These are phyloP conservation scores for Takifugu flavidus DNA, from an alignment of 2,113 vertebrate species.

Conservation along the genomic window DNA sequence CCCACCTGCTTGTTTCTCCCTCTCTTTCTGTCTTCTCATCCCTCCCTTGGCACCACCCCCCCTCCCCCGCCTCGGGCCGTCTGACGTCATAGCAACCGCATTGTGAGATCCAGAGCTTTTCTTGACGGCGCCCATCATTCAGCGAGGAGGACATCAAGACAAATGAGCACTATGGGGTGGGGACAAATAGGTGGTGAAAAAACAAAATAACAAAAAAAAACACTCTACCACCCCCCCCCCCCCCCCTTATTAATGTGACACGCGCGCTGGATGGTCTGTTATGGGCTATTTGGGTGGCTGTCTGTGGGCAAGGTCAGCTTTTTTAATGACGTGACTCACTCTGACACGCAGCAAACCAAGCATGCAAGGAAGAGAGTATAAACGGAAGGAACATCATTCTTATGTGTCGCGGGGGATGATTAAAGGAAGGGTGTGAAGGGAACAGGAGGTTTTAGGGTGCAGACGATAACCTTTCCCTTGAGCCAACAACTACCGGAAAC, in stretches of 20 bases:
- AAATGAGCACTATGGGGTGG: constrained; percentile 7
- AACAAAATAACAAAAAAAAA: neutral
- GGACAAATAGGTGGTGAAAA: constrained; percentile 4
- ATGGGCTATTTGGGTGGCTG: constrained; percentile 20
- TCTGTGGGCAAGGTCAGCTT: constrained; percentile 48
- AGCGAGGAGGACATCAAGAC: constrained; percentile 11
- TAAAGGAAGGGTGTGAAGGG: constrained; percentile 1
- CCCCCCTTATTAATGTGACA: constrained; percentile 6
- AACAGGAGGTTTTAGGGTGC: neutral
- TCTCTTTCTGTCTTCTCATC: constrained; percentile 23
- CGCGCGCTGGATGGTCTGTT: constrained; percentile 21
- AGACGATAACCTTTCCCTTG: constrained; percentile 1
- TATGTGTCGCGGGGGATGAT: constrained; percentile 14
- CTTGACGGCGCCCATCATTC: constrained; percentile 44
- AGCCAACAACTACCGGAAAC: neutral
- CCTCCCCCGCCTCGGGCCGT: constrained; percentile 7
- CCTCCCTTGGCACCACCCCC: constrained; percentile 18
- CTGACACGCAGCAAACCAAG: constrained; percentile 44
- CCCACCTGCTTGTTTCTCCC: constrained; percentile 11
- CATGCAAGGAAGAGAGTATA: constrained; percentile 22
- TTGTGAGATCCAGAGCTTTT: constrained; percentile 28
- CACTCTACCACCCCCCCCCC: constrained; percentile 9
- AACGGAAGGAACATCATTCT: constrained; percentile 25
- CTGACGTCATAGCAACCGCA: constrained; percentile 66
- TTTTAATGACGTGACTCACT: constrained; percentile 61